Evolutionary conservation across 2,113 vertebrate genomes (phyloP), one percentile per base, ranked within the genome.

Genomic region (Antechinus flavipes): DNA sequence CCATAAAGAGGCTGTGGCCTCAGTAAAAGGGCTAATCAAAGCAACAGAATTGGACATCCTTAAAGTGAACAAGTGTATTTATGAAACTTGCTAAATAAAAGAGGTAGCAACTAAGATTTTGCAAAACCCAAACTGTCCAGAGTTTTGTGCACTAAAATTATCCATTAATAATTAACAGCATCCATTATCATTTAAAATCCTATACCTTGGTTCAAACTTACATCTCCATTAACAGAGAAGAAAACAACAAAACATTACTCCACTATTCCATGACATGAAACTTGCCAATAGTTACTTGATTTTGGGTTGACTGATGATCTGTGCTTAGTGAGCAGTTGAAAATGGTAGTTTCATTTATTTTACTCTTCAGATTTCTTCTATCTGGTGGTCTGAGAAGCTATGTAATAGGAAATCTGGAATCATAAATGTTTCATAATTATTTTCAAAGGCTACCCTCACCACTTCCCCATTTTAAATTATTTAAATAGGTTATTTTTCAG

Each of bases 381-480:
- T 94, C 26, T 50, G 27, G 91, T 61, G 2, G n/a, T 54, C 61
- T 96, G 8, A 47, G 49, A 95, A 97, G 90, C 4, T 8, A 9
- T 6, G 93, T 91, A 92, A 93, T 52, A 0, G 42, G 42, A 92
- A 95, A 10, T 49, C 3, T 92, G 58, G 68, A 84, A 54, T 92
- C 94, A 55, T 52, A 95, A 93, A 90, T 96, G 61, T 90, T 95
- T 16, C 93, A 2, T 95, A 94, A 94, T 90, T 95, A 94, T 94
- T 95, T 93, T 90, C 53, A 94, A 95, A 93, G 68, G 35, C 24
- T 92, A 24, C 52, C 53, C 91, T 91, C 54, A 95, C 93, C 35
- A 42, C 30, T 94, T 92, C n/a, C 22, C 89, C 46, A 54, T 96
- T 96, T 96, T 52, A 49, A 95, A 96, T 93, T 49, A 94, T 93